Conservation (phyloP, 2,888 invertebrate species). For the Lycocerus yunnanus region DNA sequence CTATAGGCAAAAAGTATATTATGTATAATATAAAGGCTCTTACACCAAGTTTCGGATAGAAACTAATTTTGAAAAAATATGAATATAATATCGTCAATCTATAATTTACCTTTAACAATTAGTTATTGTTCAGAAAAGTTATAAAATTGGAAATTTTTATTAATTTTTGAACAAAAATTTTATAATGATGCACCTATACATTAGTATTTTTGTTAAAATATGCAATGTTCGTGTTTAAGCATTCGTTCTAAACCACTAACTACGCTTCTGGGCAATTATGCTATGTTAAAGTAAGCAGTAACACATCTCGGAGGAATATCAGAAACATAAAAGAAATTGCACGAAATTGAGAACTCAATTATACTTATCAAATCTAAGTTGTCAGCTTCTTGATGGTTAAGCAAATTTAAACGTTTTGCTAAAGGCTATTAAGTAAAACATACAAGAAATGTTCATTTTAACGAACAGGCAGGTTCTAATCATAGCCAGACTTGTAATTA, state of each 20-base stretch:
- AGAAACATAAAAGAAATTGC: slow-evolving; percentile 42
- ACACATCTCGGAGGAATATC: slow-evolving; percentile 42
- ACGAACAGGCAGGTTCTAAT: slow-evolving; percentile 51
- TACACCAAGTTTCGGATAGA: no score
- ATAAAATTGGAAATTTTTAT: neutral
- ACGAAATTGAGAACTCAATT: slow-evolving; percentile 53
- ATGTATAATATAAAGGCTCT: no score
- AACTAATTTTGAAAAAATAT: no score
- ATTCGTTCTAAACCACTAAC: neutral
- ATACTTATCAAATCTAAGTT: slow-evolving; percentile 45
- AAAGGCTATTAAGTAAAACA: slow-evolving; percentile 16
- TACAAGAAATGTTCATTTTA: slow-evolving; percentile 39
- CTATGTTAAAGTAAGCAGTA: neutral
- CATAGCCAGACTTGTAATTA: slow-evolving; percentile 50
- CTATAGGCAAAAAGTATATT: no score
- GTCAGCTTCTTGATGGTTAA: slow-evolving; percentile 42
- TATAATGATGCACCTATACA: neutral
- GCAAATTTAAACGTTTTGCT: slow-evolving; percentile 40
- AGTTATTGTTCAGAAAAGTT: neutral
- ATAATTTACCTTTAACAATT: neutral
- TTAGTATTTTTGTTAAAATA: neutral
- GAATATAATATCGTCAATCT: no score
- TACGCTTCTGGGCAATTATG: neutral
- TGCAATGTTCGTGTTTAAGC: neutral
- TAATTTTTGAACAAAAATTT: neutral